A percentile compares a stretch with the other conserved stretches of the same genome.
phyloP scores from a whole-genome alignment of 2,113 vertebrate genomes.

The Fukomys damarensis region DNA sequence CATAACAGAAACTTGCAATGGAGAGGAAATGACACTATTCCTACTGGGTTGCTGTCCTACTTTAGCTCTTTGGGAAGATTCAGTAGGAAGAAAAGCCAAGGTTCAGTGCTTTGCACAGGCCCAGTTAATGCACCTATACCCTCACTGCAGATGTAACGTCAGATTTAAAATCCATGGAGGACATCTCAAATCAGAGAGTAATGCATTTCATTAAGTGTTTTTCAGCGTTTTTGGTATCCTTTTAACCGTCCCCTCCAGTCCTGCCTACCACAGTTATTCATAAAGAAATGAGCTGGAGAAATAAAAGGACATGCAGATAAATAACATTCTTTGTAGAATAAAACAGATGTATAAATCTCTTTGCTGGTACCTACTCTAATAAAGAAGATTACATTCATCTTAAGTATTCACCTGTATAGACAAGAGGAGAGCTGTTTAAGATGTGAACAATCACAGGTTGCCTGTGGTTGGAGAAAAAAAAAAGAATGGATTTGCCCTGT shows the following conservation, averaged over 20 bases:
- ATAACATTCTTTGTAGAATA: conserved; percentile 15
- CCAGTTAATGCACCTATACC: conserved; percentile 44
- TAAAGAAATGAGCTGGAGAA: conserved; percentile 41
- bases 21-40: not conserved
- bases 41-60: conserved; percentile 27
- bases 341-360: conserved; percentile 28
- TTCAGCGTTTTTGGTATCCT: not conserved
- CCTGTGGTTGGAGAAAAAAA: not conserved
- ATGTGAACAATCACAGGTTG: not conserved
- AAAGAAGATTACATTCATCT: conserved; percentile 36
- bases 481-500: not conserved
- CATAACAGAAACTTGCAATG: not conserved
- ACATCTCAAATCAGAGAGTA: not conserved
- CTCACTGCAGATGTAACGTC: conserved; percentile 38
- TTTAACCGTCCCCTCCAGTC: not conserved
- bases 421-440: not conserved
- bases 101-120: not conserved
- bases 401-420: conserved; percentile 19
- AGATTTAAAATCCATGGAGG: conserved; percentile 9
- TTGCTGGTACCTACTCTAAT: conserved; percentile 55
- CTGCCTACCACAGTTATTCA: conserved; percentile 21
- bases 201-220: not conserved
- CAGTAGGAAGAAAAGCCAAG: conserved; percentile 15
- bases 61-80: conserved; percentile 39
- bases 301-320: conserved; percentile 21